These are phyloP conservation scores for Lasioglossum pauxillum DNA, from an alignment of 2,888 invertebrate genomes.

Conservation along the genomic window DNA sequence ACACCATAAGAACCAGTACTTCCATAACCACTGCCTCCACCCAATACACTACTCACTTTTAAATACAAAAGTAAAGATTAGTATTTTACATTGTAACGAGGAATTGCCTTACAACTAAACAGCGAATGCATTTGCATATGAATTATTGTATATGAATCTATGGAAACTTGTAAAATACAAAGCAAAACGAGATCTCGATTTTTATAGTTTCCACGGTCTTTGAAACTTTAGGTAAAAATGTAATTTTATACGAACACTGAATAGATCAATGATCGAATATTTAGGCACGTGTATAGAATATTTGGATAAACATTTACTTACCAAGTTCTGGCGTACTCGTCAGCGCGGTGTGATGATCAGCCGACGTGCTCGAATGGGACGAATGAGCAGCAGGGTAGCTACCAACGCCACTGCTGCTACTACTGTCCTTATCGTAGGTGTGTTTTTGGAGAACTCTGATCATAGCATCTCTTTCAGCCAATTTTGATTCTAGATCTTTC, in stretches of 20 bases:
- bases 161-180: neutral
- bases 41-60: conserved; percentile 87
- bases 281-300: neutral
- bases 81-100: neutral
- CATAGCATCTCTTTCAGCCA: conserved; percentile 96
- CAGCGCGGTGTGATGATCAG: conserved; percentile 80
- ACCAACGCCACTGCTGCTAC: conserved; percentile 85
- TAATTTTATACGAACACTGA: neutral
- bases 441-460: conserved; percentile 94
- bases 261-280: neutral
- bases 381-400: conserved; percentile 85
- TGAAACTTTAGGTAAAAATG: neutral
- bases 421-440: conserved; percentile 89
- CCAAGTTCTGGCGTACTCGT: conserved; percentile 82
- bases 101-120: neutral
- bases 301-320: conserved; percentile 48
- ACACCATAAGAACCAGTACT: conserved; percentile 87
- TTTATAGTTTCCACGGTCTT: neutral
- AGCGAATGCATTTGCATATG: neutral
- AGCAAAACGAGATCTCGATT: neutral
- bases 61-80: conserved; percentile 67
- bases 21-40: conserved; percentile 86
- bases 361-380: conserved; percentile 83
- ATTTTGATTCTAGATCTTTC: conserved; percentile 94
- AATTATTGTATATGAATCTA: neutral